A percentile compares a stretch with the other conserved stretches of the same genome.
Evolutionary conservation across 2,888 invertebrate species (phyloP).

Genomic region (Cyaniris semiargus): DNA sequence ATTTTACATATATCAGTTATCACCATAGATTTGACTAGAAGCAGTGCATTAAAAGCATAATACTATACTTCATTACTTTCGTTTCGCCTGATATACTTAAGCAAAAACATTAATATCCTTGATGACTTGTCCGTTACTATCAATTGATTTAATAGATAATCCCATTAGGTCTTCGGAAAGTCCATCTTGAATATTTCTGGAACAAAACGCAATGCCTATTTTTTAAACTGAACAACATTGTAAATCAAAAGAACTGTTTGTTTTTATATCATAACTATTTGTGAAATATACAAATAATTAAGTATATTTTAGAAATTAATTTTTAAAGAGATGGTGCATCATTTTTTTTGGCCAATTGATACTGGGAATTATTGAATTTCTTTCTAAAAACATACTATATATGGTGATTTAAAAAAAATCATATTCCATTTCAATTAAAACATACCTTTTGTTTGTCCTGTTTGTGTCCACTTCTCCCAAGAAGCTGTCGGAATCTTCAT

Average conservation of each 20-base stretch:
- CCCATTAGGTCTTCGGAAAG: conserved; percentile 55
- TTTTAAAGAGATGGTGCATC: no score
- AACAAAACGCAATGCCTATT: conserved; percentile 41
- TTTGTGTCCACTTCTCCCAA: conserved; percentile 64
- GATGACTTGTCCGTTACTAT: conserved; percentile 53
- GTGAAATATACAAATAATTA: no score
- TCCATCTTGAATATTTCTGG: conserved; percentile 57
- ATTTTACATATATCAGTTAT: neutral
- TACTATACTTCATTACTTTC: neutral
- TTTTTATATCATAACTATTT: neutral
- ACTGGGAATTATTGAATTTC: no score
- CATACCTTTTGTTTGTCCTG: conserved; percentile 55
- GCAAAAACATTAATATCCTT: conserved; percentile 59
- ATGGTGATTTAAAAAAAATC: neutral
- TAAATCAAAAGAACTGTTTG: neutral
- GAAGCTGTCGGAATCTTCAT: conserved; percentile 75
- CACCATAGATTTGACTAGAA: neutral
- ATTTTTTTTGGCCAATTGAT: no score
- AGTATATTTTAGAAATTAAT: no score
- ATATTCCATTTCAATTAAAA: neutral
- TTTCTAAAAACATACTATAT: neutral
- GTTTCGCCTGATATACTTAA: conserved; percentile 41
- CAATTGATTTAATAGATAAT: conserved; percentile 54
- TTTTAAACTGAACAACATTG: neutral
- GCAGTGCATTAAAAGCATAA: conserved; percentile 4